Conservation (phyloP, 2,888 invertebrate genomes). For the Meteorus cinctellus region DNA sequence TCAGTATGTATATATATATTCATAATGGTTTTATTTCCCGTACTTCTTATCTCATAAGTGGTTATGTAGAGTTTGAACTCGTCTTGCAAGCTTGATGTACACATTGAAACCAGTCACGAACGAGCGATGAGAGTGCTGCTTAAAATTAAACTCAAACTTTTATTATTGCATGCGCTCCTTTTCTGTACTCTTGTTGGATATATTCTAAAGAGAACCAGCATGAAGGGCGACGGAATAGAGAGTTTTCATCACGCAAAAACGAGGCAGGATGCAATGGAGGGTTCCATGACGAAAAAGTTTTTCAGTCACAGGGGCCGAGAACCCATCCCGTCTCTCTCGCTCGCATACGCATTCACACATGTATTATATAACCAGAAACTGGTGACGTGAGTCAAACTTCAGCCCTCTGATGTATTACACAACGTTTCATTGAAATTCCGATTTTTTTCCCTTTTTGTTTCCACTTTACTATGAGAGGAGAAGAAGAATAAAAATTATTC, state of each 20-base stretch:
- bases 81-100: slow-evolving; percentile 37
- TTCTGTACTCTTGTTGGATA: slow-evolving; percentile 9
- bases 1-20: neutral
- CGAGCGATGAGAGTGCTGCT: slow-evolving; percentile 40
- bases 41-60: slow-evolving; percentile 21
- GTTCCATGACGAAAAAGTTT: slow-evolving; percentile 27
- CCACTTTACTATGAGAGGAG: neutral
- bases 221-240: neutral
- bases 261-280: slow-evolving; percentile 24
- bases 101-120: slow-evolving; percentile 48
- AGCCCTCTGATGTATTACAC: slow-evolving; percentile 33
- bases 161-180: slow-evolving; percentile 40
- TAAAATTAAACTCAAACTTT: slow-evolving; percentile 51
- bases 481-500: slow-evolving; percentile 20
- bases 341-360: neutral
- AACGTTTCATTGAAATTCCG: slow-evolving; percentile 33
- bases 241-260: slow-evolving; percentile 34
- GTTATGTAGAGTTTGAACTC: slow-evolving; percentile 28
- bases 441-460: neutral
- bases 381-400: slow-evolving; percentile 16
- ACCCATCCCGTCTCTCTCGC: neutral
- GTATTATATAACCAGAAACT: neutral
- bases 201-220: slow-evolving; percentile 3
- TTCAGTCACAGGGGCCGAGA: slow-evolving; percentile 8
- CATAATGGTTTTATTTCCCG: neutral